A percentile compares a stretch with the other conserved stretches of the same genome.
These are phyloP conservation scores for Bradypodion pumilum DNA, from an alignment of 2,797 vertebrate species.

Conservation along the genomic window DNA sequence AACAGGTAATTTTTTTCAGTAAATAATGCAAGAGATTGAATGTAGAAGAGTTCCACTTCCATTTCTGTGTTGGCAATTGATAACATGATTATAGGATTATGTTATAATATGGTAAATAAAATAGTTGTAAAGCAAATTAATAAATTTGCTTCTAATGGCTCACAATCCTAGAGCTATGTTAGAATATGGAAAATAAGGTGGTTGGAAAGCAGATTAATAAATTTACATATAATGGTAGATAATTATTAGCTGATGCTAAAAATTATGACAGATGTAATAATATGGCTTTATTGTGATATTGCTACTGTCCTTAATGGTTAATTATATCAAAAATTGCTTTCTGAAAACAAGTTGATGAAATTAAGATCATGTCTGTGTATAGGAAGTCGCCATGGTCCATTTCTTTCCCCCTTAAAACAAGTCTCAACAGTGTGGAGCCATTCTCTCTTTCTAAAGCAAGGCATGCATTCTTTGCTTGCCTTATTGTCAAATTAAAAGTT, in stretches of 20 bases:
- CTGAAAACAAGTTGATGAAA: neutral
- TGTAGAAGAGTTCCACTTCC: neutral
- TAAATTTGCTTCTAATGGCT: neutral
- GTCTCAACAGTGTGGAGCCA: neutral
- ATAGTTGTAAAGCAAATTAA: neutral
- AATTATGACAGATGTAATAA: neutral
- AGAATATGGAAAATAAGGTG: neutral
- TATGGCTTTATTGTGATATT: neutral
- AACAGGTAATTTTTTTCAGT: constrained; percentile 80
- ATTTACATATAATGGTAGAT: neutral
- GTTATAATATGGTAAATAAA: neutral
- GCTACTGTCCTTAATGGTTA: neutral
- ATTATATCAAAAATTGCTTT: neutral
- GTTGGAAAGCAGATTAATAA: neutral
- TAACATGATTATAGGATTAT: neutral
- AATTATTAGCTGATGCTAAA: neutral
- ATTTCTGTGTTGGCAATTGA: neutral
- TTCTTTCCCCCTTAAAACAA: neutral
- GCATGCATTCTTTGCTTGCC: no score
- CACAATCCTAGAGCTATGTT: neutral
- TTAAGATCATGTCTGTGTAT: neutral
- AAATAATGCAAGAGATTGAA: neutral
- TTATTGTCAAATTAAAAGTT: neutral
- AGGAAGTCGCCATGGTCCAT: neutral
- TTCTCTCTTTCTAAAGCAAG: no score